A percentile compares a stretch with the other conserved stretches of the same genome.
Conservation (phyloP, 1,140 invertebrate species). For the Proctacanthus coquilletti region DNA sequence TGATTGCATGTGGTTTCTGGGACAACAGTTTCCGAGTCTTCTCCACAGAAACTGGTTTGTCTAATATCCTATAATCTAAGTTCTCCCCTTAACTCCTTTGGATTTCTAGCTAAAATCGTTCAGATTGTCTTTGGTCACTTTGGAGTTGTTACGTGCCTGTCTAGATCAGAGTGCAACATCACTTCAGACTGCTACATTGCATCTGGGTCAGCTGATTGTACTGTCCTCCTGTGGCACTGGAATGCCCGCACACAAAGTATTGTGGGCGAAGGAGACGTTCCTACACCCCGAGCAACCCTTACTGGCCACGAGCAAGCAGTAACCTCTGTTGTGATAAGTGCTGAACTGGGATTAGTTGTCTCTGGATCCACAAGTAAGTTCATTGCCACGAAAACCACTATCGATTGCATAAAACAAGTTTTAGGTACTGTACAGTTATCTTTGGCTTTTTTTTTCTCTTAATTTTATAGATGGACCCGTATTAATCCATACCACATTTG, state of each 20-base stretch:
- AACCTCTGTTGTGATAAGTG: constrained; percentile 87
- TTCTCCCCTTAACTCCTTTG: constrained; percentile 13
- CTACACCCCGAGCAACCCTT: constrained; percentile 86
- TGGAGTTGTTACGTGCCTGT: constrained; percentile 93
- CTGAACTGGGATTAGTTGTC: constrained; percentile 94
- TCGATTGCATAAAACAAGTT: not conserved
- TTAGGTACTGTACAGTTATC: not conserved
- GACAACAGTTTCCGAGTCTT: constrained; percentile 98
- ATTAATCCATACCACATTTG: constrained; percentile 94
- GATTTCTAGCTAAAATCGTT: constrained; percentile 72
- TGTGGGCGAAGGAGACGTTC: constrained; percentile 87
- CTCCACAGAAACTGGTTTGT: constrained; percentile 81
- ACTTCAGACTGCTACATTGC: constrained; percentile 98
- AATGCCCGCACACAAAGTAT: constrained; percentile 90
- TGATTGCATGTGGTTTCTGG: constrained; percentile 98
- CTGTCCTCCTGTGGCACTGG: constrained; percentile 97
- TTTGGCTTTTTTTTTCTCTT: not conserved
- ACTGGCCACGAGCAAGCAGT: constrained; percentile 95
- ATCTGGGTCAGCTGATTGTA: constrained; percentile 94
- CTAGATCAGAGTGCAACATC: constrained; percentile 93
- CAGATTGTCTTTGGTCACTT: constrained; percentile 99
- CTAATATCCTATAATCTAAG: not conserved
- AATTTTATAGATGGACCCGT: constrained; percentile 70
- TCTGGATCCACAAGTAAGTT: constrained; percentile 69
- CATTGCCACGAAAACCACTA: not conserved